A percentile compares a stretch with the other conserved stretches of the same genome.
phyloP scores from a whole-genome alignment of 2,888 invertebrate species.

The Andrena praecox region DNA sequence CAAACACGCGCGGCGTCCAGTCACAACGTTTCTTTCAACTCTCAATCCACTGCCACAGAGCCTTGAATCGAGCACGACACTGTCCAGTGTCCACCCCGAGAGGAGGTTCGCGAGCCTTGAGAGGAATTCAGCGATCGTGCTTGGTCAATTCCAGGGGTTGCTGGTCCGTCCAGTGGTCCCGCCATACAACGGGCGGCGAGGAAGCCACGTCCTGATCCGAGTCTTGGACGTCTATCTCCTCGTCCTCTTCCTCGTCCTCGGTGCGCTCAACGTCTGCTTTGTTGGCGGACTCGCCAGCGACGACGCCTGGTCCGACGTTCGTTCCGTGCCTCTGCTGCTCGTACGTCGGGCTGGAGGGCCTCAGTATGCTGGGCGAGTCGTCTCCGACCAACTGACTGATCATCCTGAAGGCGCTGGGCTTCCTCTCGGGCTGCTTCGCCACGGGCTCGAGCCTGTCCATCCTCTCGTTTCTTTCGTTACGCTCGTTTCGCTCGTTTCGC shows the following conservation, averaged over 20 bases:
- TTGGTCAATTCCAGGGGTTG: constrained; percentile 90
- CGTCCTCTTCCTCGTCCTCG: constrained; percentile 86
- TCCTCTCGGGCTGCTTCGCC: constrained; percentile 72
- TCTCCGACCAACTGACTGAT: constrained; percentile 83
- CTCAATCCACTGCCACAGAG: neutral
- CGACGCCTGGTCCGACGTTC: constrained; percentile 22
- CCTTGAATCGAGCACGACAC: neutral
- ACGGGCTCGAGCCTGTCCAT: constrained; percentile 66
- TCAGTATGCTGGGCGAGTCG: constrained; percentile 68
- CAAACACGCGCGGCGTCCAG: neutral
- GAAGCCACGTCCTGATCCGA: constrained; percentile 88
- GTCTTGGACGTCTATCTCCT: constrained; percentile 95
- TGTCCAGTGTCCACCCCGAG: neutral
- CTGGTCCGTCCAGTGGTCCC: constrained; percentile 84
- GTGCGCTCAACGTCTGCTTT: constrained; percentile 59
- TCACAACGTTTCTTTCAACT: neutral
- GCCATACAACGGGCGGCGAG: constrained; percentile 83
- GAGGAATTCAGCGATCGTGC: constrained; percentile 88
- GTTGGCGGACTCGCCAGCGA: constrained; percentile 35
- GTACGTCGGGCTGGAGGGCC: constrained; percentile 69
- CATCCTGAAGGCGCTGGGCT: constrained; percentile 83
- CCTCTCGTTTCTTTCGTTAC: constrained; percentile 58
- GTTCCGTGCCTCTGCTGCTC: constrained; percentile 76
- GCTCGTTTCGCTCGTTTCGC: constrained; percentile 64
- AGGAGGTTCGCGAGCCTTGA: too few species aligned